phyloP scores from a whole-genome alignment of 2,113 vertebrate genomes.

The Picathartes gymnocephalus region DNA sequence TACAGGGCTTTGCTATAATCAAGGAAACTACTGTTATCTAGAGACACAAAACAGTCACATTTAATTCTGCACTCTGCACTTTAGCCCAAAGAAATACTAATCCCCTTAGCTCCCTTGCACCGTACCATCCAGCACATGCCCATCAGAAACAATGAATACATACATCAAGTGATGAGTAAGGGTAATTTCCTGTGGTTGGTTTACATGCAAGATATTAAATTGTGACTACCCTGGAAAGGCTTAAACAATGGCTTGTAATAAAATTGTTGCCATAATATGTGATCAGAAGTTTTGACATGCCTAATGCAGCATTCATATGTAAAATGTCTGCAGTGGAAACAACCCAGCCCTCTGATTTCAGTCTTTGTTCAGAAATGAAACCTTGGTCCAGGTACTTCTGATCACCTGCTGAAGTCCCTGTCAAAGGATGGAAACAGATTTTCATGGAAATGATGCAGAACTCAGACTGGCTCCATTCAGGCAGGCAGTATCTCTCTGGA shows the following conservation, averaged over 20 bases:
- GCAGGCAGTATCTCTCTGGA: neutral
- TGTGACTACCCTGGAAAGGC: neutral
- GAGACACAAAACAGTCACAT: neutral
- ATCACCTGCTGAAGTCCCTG: neutral
- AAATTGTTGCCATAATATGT: neutral
- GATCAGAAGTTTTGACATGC: conserved; percentile 11
- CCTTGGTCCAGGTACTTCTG: neutral
- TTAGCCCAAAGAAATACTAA: neutral
- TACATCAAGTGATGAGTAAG: neutral
- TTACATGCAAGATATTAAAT: conserved; percentile 34
- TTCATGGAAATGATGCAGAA: neutral
- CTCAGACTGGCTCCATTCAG: neutral
- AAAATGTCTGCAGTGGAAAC: neutral
- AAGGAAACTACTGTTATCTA: neutral
- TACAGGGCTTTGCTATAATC: neutral
- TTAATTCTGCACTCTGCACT: neutral
- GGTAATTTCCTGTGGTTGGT: conserved; percentile 18
- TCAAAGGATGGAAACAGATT: neutral
- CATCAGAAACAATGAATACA: conserved; percentile 11
- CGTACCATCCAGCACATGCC: neutral
- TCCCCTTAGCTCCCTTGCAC: neutral
- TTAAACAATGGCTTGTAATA: conserved; percentile 29
- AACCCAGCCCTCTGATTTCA: neutral
- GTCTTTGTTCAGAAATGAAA: neutral
- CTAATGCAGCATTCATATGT: conserved; percentile 31